phyloP scores from a whole-genome alignment of 2,113 vertebrate species.

The Protomyctophum bolini region DNA sequence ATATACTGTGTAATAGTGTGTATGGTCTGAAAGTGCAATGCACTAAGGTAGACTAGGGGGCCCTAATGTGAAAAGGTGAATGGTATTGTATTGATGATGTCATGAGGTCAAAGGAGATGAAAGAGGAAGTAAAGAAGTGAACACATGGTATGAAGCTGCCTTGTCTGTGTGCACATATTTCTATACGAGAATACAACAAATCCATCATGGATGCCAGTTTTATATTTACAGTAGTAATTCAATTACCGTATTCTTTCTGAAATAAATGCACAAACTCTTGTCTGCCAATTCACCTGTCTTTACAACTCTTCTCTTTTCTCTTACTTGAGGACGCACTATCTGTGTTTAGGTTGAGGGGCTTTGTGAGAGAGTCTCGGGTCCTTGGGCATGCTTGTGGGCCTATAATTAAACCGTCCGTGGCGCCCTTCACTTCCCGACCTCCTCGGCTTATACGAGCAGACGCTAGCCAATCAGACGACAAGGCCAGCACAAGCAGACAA shows the following conservation, averaged over 20 bases:
- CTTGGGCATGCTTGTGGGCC: slow-evolving; percentile 6
- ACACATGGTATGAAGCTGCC: no score
- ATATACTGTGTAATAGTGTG: no score
- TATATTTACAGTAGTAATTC: background rate
- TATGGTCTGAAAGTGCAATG: no score
- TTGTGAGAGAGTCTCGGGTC: background rate
- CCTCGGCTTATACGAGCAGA: slow-evolving; percentile 42
- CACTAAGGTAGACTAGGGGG: no score
- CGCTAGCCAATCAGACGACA: slow-evolving; percentile 65
- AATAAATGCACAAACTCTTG: slow-evolving; percentile 6
- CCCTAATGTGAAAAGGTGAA: no score
- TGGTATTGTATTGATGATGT: no score
- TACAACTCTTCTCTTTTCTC: slow-evolving; percentile 1
- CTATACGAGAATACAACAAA: no score
- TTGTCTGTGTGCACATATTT: no score
- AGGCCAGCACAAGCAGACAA: slow-evolving; percentile 59
- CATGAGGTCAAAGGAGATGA: no score
- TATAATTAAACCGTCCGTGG: slow-evolving; percentile 57
- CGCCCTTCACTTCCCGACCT: slow-evolving; percentile 59
- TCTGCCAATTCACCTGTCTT: slow-evolving; percentile 9
- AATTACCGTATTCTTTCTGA: background rate
- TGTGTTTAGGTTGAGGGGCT: background rate
- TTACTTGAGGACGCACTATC: slow-evolving; percentile 26
- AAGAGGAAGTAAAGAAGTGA: no score
- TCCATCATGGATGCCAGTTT: slow-evolving; percentile 13